Evolutionary conservation across 2,797 vertebrate species (phyloP).

Genomic region (Ispidina picta): DNA sequence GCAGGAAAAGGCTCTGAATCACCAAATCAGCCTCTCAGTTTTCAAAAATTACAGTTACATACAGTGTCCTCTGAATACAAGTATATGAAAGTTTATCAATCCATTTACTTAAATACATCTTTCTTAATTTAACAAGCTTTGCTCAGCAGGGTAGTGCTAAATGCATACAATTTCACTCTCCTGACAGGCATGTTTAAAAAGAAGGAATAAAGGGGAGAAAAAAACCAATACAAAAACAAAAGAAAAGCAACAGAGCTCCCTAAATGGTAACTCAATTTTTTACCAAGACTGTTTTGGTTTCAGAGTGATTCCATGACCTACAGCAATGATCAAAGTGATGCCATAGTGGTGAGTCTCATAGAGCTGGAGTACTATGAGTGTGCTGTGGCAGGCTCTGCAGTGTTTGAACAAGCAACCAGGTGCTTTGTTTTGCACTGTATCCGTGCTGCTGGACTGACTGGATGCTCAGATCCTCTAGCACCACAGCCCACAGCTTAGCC

Average conservation of each 20-base stretch:
- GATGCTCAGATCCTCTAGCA: not conserved
- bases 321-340: conserved; percentile 64
- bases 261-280: conserved; percentile 50
- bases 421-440: not conserved
- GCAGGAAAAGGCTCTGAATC: not conserved
- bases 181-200: conserved; percentile 44
- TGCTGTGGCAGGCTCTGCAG: not conserved
- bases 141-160: conserved; percentile 1
- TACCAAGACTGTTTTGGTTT: conserved; percentile 53
- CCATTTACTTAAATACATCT: conserved; percentile 8
- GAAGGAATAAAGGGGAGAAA: not conserved
- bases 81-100: not conserved
- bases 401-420: conserved; percentile 19
- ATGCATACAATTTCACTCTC: conserved; percentile 19
- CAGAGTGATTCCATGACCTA: conserved; percentile 45
- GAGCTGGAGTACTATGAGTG: not conserved
- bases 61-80: not conserved
- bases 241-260: not conserved
- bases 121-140: conserved; percentile 28
- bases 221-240: not conserved
- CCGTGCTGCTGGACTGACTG: not conserved
- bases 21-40: not conserved
- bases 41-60: not conserved
- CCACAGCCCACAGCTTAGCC: not conserved
- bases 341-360: not conserved